Evolutionary conservation across 23 tunicate genomes (phyloP).

Genomic region (Ciona savignyi): DNA sequence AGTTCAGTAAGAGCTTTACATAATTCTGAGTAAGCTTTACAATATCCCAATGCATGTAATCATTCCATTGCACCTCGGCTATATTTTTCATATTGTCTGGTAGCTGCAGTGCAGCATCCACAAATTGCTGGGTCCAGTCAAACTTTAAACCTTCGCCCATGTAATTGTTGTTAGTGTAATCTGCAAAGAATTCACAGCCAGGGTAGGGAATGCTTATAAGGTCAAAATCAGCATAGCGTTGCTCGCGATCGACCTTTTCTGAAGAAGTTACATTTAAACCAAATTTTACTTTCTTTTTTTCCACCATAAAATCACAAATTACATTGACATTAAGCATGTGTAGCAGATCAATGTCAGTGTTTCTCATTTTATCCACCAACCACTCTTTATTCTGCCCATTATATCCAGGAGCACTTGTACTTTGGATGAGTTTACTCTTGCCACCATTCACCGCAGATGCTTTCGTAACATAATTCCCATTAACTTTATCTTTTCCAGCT

Average conservation of each 20-base stretch:
- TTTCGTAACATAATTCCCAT: too few relatives aligned
- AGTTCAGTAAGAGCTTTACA: constrained; percentile 14
- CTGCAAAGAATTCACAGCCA: constrained; percentile 45
- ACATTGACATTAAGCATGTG: constrained; percentile 15
- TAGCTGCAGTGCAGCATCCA: constrained; percentile 25
- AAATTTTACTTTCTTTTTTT: constrained; percentile 39
- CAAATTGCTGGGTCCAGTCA: constrained; percentile 35
- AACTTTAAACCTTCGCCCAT: constrained; percentile 21
- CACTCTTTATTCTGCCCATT: constrained; percentile 25
- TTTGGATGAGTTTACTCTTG: too few relatives aligned
- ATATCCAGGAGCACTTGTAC: too few relatives aligned
- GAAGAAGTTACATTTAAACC: constrained; percentile 51
- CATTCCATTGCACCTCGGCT: constrained; percentile 18
- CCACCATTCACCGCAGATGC: too few relatives aligned
- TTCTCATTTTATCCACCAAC: constrained; percentile 50
- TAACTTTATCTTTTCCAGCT: too few relatives aligned
- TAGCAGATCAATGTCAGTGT: constrained; percentile 26
- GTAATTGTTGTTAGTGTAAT: constrained; percentile 19
- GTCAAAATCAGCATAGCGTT: constrained; percentile 15
- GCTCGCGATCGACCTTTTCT: constrained; percentile 33
- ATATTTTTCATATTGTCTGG: constrained; percentile 14
- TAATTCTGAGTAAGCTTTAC: constrained; percentile 36
- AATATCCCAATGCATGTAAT: constrained; percentile 35
- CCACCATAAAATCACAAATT: constrained; percentile 51
- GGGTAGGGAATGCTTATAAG: constrained; percentile 43